A percentile compares a stretch with the other conserved stretches of the same genome.
Evolutionary conservation across 1,140 invertebrate species (phyloP).

Genomic region (Pseudomyrmex concolor): DNA sequence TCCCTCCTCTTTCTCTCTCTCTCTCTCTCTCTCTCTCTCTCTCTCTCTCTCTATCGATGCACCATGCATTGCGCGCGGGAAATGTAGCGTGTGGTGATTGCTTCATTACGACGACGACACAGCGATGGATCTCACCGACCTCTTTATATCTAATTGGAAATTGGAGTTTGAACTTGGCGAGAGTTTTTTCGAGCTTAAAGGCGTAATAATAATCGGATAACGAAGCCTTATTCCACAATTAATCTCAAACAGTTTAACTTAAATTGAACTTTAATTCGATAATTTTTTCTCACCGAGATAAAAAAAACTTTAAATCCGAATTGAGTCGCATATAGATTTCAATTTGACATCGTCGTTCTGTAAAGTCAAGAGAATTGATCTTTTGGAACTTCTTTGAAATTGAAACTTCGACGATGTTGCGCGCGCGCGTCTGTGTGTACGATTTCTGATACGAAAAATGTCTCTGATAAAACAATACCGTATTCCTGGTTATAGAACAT

Average conservation of each 20-base stretch:
- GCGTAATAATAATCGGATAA: not conserved
- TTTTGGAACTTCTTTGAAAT: constrained; percentile 2
- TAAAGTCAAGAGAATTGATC: constrained; percentile 1
- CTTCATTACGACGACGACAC: not conserved
- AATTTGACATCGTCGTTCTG: not conserved
- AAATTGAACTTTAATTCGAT: constrained; percentile 13
- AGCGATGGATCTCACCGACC: not conserved
- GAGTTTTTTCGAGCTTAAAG: too few species aligned
- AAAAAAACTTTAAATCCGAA: too few species aligned
- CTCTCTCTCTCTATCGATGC: too few species aligned
- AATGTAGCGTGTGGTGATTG: too few species aligned
- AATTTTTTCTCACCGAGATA: not conserved
- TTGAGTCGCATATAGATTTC: not conserved
- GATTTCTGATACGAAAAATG: too few species aligned
- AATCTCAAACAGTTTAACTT: constrained; percentile 15
- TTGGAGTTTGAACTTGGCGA: not conserved
- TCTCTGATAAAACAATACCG: not conserved
- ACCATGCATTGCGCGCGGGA: too few species aligned
- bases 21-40: too few species aligned
- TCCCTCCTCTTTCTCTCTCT: too few species aligned
- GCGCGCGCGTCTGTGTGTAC: too few species aligned
- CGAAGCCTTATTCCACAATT: constrained; percentile 18
- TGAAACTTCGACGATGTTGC: not conserved
- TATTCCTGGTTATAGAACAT: not conserved
- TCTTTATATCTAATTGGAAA: not conserved